These are phyloP conservation scores for Microcebus jonahi DNA, from an alignment of 2,113 vertebrate genomes.

Conservation along the genomic window DNA sequence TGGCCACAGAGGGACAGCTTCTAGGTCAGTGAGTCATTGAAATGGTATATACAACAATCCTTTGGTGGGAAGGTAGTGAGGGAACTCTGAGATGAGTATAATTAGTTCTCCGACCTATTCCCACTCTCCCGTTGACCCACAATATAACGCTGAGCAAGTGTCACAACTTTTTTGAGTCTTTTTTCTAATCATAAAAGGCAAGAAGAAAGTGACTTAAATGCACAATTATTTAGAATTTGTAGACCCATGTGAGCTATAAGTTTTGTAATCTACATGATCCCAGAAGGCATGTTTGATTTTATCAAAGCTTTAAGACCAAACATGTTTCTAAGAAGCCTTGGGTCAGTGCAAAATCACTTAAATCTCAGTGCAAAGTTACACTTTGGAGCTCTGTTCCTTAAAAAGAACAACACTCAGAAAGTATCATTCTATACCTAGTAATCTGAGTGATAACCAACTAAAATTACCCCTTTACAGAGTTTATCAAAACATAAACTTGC, in stretches of 20 bases:
- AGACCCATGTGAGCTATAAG: background rate
- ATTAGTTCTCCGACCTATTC: background rate
- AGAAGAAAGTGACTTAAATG: background rate
- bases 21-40: background rate
- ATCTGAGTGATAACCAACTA: background rate
- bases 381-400: background rate
- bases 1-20: background rate
- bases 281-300: constrained; percentile 4
- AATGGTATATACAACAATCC: background rate
- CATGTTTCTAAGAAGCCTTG: background rate
- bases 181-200: background rate
- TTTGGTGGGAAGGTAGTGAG: background rate
- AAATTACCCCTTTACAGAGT: background rate
- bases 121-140: background rate
- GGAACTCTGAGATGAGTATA: background rate
- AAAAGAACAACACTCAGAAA: background rate
- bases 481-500: background rate
- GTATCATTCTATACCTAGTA: background rate
- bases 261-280: background rate
- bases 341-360: background rate
- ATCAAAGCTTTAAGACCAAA: background rate
- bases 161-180: background rate
- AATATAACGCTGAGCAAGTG: background rate
- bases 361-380: background rate
- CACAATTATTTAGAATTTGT: background rate